Percentiles rank a stretch among this genome's conserved stretches.
Evolutionary conservation across 2,888 invertebrate genomes (phyloP).

Genomic region (Eubasilissa splendida): DNA sequence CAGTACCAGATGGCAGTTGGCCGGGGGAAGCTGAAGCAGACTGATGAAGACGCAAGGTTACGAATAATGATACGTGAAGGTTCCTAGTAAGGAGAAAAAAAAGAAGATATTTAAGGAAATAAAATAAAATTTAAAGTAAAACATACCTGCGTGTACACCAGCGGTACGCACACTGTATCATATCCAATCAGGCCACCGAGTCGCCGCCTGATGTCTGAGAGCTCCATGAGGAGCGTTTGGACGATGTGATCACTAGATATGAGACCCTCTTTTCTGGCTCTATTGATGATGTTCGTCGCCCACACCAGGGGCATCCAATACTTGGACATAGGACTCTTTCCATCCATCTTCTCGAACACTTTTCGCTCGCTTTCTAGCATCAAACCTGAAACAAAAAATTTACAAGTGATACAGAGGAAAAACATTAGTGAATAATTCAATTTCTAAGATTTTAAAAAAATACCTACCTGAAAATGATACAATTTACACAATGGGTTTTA

Average conservation of each 20-base stretch:
- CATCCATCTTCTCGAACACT: constrained; percentile 92
- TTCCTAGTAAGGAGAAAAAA: too few species aligned
- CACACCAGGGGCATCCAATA: constrained; percentile 96
- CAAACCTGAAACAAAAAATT: constrained; percentile 74
- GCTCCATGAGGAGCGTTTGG: constrained; percentile 89
- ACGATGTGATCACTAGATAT: constrained; percentile 94
- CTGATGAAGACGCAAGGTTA: too few species aligned
- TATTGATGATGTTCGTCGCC: constrained; percentile 93
- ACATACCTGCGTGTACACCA: constrained; percentile 91
- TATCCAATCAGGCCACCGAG: constrained; percentile 90
- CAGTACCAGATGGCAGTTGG: too few species aligned
- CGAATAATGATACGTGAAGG: too few species aligned
- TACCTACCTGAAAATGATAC: too few species aligned
- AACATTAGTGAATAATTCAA: too few species aligned
- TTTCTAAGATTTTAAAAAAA: too few species aligned
- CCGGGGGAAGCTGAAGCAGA: too few species aligned
- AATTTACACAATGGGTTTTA: too few species aligned
- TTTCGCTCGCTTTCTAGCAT: constrained; percentile 94
- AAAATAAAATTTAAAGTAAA: background rate
- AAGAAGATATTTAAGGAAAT: too few species aligned
- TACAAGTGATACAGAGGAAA: too few species aligned
- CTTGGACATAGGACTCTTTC: constrained; percentile 89
- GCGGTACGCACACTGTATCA: constrained; percentile 92
- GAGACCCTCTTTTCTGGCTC: constrained; percentile 87
- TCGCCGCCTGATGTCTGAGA: constrained; percentile 89